Evolutionary conservation across 1,140 invertebrate species (phyloP).

Genomic region (Drosophila quadrilineata): DNA sequence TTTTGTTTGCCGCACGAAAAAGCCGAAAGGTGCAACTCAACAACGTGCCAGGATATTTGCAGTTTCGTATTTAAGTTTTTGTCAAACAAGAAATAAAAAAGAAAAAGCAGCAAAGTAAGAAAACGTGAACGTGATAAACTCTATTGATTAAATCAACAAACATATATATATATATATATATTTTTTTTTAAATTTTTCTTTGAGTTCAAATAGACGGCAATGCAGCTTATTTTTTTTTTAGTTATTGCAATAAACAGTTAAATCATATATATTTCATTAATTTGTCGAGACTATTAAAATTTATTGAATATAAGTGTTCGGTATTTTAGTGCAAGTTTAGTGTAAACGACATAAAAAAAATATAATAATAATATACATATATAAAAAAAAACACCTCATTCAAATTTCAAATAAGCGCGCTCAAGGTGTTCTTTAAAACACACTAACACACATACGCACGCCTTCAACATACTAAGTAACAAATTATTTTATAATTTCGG

Average conservation of each 20-base stretch:
- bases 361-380: too few relatives aligned
- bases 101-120: slow-evolving; percentile 40
- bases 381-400: not conserved
- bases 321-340: too few relatives aligned
- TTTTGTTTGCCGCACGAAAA: slow-evolving; percentile 39
- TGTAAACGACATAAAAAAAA: too few relatives aligned
- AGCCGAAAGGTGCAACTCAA: slow-evolving; percentile 37
- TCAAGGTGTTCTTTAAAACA: slow-evolving; percentile 11
- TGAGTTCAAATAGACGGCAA: slow-evolving; percentile 21
- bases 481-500: not conserved
- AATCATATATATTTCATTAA: too few relatives aligned
- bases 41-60: slow-evolving; percentile 43
- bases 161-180: not conserved
- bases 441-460: not conserved
- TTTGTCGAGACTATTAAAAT: too few relatives aligned
- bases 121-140: slow-evolving; percentile 29
- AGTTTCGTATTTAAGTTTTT: slow-evolving; percentile 28
- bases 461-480: too few relatives aligned
- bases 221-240: slow-evolving; percentile 10
- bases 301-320: too few relatives aligned
- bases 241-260: slow-evolving; percentile 21
- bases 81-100: slow-evolving; percentile 21
- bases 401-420: slow-evolving; percentile 34
- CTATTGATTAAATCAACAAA: not conserved
- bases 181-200: slow-evolving; percentile 12